A percentile compares a stretch with the other conserved stretches of the same genome.
These are phyloP conservation scores for Xenops minutus DNA, from an alignment of 2,797 vertebrate genomes.

Conservation along the genomic window DNA sequence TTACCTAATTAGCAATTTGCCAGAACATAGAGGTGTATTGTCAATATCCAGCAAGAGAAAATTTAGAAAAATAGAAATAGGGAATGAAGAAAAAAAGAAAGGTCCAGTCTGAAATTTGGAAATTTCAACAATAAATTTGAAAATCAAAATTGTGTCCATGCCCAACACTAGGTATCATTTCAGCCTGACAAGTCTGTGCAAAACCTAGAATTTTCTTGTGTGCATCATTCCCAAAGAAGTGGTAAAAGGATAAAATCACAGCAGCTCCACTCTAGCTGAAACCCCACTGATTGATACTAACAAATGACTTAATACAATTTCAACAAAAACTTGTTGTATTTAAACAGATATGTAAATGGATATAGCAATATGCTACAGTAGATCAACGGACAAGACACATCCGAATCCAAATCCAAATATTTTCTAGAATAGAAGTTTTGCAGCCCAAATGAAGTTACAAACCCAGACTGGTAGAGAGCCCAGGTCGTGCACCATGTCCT, in stretches of 20 bases:
- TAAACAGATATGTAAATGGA: not conserved
- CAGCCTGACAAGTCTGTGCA: not conserved
- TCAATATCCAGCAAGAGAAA: not conserved
- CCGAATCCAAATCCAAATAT: not conserved
- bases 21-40: not conserved
- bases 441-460: not conserved
- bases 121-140: not conserved
- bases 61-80: not conserved
- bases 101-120: fast-evolving
- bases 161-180: not conserved
- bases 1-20: not conserved
- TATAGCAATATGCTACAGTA: not conserved
- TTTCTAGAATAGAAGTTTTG: not conserved
- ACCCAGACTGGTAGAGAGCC: not conserved
- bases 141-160: not conserved
- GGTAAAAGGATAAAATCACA: not conserved
- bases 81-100: not conserved
- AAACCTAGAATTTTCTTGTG: not conserved
- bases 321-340: not conserved
- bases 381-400: not conserved
- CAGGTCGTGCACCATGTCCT: not conserved
- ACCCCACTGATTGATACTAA: not conserved
- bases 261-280: not conserved
- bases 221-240: not conserved
- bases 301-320: not conserved